Evolutionary conservation across 2,888 invertebrate genomes (phyloP), one percentile per base, ranked within the genome.

Genomic region (Torymus auratus): DNA sequence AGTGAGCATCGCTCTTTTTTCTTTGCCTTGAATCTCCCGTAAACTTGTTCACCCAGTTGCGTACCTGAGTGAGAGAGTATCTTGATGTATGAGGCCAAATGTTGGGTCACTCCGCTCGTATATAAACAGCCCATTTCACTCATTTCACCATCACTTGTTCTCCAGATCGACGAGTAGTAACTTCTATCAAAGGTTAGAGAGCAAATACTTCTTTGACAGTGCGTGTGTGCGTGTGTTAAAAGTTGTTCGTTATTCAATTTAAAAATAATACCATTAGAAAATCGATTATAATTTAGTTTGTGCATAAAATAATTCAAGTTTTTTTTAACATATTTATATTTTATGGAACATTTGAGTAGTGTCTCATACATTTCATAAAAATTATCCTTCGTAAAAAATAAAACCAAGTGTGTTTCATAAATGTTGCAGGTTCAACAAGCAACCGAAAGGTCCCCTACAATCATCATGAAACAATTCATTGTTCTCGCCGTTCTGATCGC

Each of bases 401-500:
- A 41, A 41, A 20, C 20, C 20, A 20, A 41, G 41, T 41, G 41
- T 41, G 5, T 41, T 41, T 41, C 7, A 41, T 7, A 41, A 41
- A 41, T 10, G 7, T 41, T 41, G 41, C 7, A 41, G 41, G 7
- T 41, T 41, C 0, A 41, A 10, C 15, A 28, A n/a, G 10, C 68
- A 4, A 4, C 11, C 20, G 13, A 14, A 12, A 28, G 15, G 60
- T 2, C 41, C 52, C 12, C 28, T 10, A n/a, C 60, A 17, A 56
- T 23, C 28, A 58, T 50, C 71, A 89, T 89, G 89, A 88, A 83
- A 87, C 88, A 89, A 84, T 78, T 88, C 80, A 83, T 84, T 76
- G 87, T 84, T 14, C 83, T 89, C 28, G 82, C 88, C 79, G 89
- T 86, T 61, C 73, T 88, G 65, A 81, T 88, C 72, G 88, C 92